Evolutionary conservation across 1,140 invertebrate genomes (phyloP), one percentile per base, ranked within the genome.

Genomic region (Reticulitermes speratus): DNA sequence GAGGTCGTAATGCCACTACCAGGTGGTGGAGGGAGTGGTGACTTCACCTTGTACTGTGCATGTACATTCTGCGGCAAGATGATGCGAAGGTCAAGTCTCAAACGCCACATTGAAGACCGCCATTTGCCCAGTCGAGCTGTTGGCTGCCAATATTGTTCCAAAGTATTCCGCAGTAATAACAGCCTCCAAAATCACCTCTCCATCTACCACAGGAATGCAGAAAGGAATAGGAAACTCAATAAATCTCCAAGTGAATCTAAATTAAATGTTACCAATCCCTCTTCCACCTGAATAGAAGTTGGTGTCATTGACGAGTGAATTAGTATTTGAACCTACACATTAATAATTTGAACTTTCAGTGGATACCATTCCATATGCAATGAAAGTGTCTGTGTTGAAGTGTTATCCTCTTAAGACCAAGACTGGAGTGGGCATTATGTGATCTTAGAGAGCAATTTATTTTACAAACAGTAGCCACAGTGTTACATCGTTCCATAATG

Each of bases 171-270:
- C 86, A 92, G 92, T 86, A 91, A 91, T 87, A 92, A 92, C 86
- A 92, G 91, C 88, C 89, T 92, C 86, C 91, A 92, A 86, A 92
- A 92, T 85, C 91, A 92, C 88, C 91, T 91, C 87, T 92, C 92
- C 86, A 90, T 92, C 52, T 92, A 92, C 88, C 92, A 92, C 87
- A 92, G 92, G 45, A 52, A 38, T 45, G 38, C n/a, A n/a, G 65
- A 75, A 30, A 75, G 65, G 14, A 75, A 3, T 30, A 75, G 65
- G n/a, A 75, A 75, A 75, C n/a, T 75, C n/a, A 75, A 2, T 30
- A 75, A 75, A 30, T 8, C 65, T 75, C 8, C n/a, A 75, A 30
- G 7, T 14, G 25, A 75, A 75, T 8, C 65, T n/a, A 75, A 30
- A 75, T 30, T 8, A 12, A 16, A 75, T 75, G 65, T 75, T 75